Evolutionary conservation across 2,113 vertebrate species (phyloP).

Genomic region (Trachemys scripta): DNA sequence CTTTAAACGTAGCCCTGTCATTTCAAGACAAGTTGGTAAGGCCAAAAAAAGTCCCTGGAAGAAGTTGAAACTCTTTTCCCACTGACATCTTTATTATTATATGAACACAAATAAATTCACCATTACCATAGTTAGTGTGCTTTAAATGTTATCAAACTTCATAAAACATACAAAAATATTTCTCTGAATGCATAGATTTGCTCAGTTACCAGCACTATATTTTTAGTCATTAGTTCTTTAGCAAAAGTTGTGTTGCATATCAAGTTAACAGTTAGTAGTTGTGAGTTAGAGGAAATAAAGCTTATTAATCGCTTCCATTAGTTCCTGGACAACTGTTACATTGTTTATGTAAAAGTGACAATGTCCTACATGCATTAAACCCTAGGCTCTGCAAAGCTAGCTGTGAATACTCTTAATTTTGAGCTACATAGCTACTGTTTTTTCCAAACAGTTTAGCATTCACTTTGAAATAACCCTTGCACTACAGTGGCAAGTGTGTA

Average conservation of each 20-base stretch:
- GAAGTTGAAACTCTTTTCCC: slow-evolving; percentile 19
- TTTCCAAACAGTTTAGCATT: slow-evolving; percentile 23
- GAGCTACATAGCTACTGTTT: background rate
- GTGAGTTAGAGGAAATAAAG: slow-evolving; percentile 19
- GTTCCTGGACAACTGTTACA: background rate
- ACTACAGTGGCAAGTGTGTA: background rate
- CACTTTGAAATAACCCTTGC: background rate
- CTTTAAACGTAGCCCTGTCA: slow-evolving; percentile 12
- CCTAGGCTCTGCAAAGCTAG: background rate
- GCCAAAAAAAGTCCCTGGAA: slow-evolving; percentile 35
- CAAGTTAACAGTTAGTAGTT: background rate
- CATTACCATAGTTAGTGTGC: slow-evolving; percentile 6
- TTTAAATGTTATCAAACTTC: slow-evolving; percentile 55
- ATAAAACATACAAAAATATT: slow-evolving; percentile 75
- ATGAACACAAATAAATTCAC: background rate
- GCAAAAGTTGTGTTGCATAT: slow-evolving; percentile 1
- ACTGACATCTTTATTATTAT: background rate
- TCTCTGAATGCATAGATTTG: slow-evolving; percentile 69
- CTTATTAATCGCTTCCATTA: slow-evolving; percentile 1
- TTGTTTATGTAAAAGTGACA: background rate
- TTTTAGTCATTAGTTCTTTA: background rate
- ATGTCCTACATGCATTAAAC: background rate
- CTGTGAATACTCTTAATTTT: background rate
- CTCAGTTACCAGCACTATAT: slow-evolving; percentile 21
- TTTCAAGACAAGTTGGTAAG: slow-evolving; percentile 33